Conservation (phyloP, 2,113 vertebrate genomes). For the Rhineura floridana region DNA sequence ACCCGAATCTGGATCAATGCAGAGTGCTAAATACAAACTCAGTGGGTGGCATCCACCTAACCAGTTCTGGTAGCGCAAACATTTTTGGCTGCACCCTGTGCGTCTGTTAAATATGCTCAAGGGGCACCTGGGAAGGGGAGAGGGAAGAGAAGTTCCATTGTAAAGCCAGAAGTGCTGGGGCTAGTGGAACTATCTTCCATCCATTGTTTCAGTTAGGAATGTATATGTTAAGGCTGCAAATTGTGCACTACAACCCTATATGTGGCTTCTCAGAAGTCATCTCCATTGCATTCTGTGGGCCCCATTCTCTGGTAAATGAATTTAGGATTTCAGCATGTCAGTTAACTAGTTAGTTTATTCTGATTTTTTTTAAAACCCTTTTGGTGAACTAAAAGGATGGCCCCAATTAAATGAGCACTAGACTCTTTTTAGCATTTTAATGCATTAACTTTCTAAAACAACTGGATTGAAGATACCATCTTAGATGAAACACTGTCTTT, state of each 20-base stretch:
- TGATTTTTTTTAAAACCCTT: background rate
- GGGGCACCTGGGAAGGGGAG: too few species aligned
- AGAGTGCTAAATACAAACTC: too few species aligned
- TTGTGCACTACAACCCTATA: background rate
- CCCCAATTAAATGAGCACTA: background rate
- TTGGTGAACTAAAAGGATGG: background rate
- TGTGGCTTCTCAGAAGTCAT: background rate
- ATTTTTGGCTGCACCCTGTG: too few species aligned
- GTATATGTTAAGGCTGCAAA: background rate
- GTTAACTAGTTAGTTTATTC: background rate
- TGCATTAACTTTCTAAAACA: background rate
- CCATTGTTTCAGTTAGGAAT: too few species aligned
- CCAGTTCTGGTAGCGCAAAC: too few species aligned
- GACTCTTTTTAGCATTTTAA: background rate
- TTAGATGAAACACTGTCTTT: background rate
- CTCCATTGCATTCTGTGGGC: background rate
- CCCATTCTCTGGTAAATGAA: too few species aligned
- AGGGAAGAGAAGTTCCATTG: too few species aligned
- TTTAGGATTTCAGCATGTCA: background rate
- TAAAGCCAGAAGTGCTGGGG: too few species aligned
- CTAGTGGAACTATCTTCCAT: too few species aligned
- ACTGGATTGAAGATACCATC: background rate
- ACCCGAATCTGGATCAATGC: too few species aligned
- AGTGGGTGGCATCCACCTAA: too few species aligned
- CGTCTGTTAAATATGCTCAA: too few species aligned